Percentiles rank a stretch among this genome's conserved stretches.
phyloP scores from a whole-genome alignment of 2,888 invertebrate genomes.

The Eilema depressum region DNA sequence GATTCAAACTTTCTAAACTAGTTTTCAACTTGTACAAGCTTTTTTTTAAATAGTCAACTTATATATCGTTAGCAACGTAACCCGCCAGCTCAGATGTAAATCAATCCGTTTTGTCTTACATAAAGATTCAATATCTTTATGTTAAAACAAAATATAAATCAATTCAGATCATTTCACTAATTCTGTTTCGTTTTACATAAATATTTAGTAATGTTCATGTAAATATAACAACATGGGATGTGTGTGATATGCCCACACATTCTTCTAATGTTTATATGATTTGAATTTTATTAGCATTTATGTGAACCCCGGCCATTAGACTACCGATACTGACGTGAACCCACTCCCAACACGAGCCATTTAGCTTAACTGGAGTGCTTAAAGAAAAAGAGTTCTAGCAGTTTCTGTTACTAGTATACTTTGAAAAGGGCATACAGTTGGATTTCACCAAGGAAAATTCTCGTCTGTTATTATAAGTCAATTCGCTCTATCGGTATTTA shows the following conservation, averaged over 20 bases:
- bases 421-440: too few species aligned
- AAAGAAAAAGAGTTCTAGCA: too few species aligned
- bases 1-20: constrained; percentile 16
- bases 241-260: not conserved
- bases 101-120: constrained; percentile 1
- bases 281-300: not conserved
- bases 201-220: not conserved
- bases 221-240: not conserved
- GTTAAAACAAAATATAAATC: not conserved
- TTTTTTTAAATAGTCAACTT: not conserved
- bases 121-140: constrained; percentile 6
- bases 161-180: not conserved
- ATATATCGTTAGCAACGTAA: not conserved
- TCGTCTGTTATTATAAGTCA: too few species aligned
- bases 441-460: too few species aligned
- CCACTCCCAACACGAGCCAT: too few species aligned
- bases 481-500: too few species aligned
- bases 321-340: too few species aligned
- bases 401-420: too few species aligned
- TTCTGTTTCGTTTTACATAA: not conserved
- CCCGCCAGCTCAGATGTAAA: not conserved
- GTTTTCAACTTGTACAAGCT: constrained; percentile 9
- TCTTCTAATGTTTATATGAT: not conserved
- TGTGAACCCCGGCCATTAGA: too few species aligned
- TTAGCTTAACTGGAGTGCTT: too few species aligned